These are phyloP conservation scores for Lithophane leautieri DNA, from an alignment of 2,888 invertebrate species.

Conservation along the genomic window DNA sequence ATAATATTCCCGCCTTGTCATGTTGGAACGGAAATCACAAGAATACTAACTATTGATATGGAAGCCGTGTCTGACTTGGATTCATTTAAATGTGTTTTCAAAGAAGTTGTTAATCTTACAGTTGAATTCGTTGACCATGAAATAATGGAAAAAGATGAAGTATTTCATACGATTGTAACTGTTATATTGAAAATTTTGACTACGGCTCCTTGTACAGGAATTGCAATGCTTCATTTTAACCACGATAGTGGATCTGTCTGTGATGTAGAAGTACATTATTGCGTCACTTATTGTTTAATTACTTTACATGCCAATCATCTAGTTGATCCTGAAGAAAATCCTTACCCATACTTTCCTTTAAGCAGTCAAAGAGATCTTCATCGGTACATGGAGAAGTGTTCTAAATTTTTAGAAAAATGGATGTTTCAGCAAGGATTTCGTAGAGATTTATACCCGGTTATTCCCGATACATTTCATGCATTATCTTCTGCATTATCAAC, in stretches of 20 bases:
- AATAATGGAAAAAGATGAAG: constrained; percentile 62
- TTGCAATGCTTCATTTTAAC: constrained; percentile 74
- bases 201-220: constrained; percentile 69
- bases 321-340: constrained; percentile 75
- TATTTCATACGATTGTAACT: constrained; percentile 71
- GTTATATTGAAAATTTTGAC: constrained; percentile 76
- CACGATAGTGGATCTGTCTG: constrained; percentile 80
- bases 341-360: constrained; percentile 84
- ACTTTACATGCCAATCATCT: constrained; percentile 79
- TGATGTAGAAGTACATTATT: constrained; percentile 82
- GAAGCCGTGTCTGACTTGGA: constrained; percentile 73
- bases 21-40: constrained; percentile 73
- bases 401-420: constrained; percentile 85
- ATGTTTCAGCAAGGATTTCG: constrained; percentile 88
- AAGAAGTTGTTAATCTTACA: constrained; percentile 74
- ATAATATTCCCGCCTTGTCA: constrained; percentile 83
- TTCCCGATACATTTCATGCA: constrained; percentile 85
- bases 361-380: constrained; percentile 74
- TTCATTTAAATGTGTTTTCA: constrained; percentile 76
- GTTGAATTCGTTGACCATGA: constrained; percentile 72
- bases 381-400: constrained; percentile 79
- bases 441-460: constrained; percentile 84
- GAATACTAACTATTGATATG: constrained; percentile 74
- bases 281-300: constrained; percentile 82
- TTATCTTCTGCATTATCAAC: constrained; percentile 78